These are phyloP conservation scores for Anoncus sp. DNA, from an alignment of 2,888 invertebrate genomes.

Conservation along the genomic window DNA sequence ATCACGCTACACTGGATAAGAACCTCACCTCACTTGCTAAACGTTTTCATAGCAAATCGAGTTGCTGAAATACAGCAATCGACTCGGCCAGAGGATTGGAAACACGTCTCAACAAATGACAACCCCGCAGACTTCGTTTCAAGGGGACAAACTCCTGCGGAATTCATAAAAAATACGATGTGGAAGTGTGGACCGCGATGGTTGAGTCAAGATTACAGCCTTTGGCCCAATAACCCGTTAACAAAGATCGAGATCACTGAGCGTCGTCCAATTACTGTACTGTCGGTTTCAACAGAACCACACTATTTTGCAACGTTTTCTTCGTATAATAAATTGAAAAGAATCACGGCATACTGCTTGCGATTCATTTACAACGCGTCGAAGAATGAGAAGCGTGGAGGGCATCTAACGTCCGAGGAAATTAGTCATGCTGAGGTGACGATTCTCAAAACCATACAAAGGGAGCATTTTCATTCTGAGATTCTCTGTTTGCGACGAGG, in stretches of 20 bases:
- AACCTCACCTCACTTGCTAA: constrained; percentile 28
- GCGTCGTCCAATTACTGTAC: neutral
- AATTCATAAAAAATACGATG: neutral
- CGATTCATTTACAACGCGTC: constrained; percentile 30
- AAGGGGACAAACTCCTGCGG: neutral
- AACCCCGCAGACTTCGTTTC: constrained; percentile 3
- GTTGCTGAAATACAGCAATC: constrained; percentile 40
- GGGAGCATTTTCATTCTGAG: too few relatives aligned
- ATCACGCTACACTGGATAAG: constrained; percentile 46
- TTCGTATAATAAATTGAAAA: neutral
- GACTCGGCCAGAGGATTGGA: neutral
- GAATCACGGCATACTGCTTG: constrained; percentile 43
- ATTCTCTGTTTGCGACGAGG: too few relatives aligned
- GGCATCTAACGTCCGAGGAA: neutral
- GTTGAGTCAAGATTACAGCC: neutral
- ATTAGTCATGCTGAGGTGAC: neutral
- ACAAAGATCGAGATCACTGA: neutral
- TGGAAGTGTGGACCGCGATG: constrained; percentile 5
- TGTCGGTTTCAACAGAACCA: neutral
- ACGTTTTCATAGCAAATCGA: constrained; percentile 51
- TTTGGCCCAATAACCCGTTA: neutral
- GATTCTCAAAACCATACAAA: neutral
- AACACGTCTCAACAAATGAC: neutral
- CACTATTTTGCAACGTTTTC: neutral
- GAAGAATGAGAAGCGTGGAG: neutral